Percentiles rank a stretch among this genome's conserved stretches.
phyloP scores from a whole-genome alignment of 2,797 vertebrate genomes.

The Sebastes diploproa region DNA sequence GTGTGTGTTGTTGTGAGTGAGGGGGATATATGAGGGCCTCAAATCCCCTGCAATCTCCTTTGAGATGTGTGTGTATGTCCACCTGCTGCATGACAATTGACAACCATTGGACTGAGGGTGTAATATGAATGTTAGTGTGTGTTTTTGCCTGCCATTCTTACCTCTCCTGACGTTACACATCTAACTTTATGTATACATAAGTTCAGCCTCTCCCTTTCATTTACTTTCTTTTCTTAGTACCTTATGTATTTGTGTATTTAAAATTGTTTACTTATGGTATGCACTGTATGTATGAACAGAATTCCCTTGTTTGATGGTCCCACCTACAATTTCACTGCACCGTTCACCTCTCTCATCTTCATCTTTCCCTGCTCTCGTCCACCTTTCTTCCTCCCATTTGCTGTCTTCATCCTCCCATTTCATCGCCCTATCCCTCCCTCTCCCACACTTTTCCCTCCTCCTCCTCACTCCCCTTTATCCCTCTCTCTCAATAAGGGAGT shows the following conservation, averaged over 20 bases:
- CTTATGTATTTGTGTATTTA: neutral
- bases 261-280: neutral
- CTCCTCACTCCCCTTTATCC: constrained; percentile 63
- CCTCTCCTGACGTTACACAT: neutral
- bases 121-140: constrained; percentile 36
- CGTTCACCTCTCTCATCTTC: neutral
- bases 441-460: constrained; percentile 54
- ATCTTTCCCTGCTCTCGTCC: constrained; percentile 2
- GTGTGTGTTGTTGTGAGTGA: constrained; percentile 22
- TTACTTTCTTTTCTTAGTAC: neutral
- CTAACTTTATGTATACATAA: neutral
- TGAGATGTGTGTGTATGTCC: constrained; percentile 61
- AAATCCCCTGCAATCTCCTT: constrained; percentile 75
- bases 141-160: neutral
- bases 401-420: constrained; percentile 32
- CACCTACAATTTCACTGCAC: neutral
- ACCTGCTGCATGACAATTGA: constrained; percentile 72
- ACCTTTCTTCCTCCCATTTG: constrained; percentile 5
- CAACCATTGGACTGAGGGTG: constrained; percentile 14
- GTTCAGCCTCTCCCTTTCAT: neutral
- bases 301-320: neutral
- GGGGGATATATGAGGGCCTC: constrained; percentile 48
- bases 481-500: constrained; percentile 89
- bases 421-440: constrained; percentile 37
- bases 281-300: neutral